phyloP scores from a whole-genome alignment of 2,888 invertebrate genomes.

The Drosophila engyochracea region DNA sequence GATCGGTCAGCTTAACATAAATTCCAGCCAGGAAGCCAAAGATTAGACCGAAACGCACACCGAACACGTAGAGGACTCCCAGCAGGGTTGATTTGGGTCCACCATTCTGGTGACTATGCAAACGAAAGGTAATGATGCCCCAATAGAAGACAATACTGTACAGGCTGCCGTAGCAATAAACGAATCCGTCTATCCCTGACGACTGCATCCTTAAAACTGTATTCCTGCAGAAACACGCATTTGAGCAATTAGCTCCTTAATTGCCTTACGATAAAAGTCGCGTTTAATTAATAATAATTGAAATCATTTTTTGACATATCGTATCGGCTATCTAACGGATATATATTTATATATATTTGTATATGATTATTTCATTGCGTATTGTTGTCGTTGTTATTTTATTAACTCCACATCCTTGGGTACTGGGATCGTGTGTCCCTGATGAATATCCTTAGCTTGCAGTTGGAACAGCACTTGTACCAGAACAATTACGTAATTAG shows the following conservation, averaged over 20 bases:
- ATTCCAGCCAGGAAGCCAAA: constrained; percentile 60
- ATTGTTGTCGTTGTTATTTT: constrained; percentile 1
- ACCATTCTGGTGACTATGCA: constrained; percentile 34
- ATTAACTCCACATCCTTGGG: constrained; percentile 60
- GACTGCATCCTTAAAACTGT: constrained; percentile 25
- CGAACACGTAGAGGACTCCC: constrained; percentile 37
- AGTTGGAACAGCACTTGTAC: constrained; percentile 82
- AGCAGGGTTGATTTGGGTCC: constrained; percentile 42
- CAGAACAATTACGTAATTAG: constrained; percentile 80
- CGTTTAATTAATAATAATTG: constrained; percentile 10
- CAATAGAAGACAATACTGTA: constrained; percentile 63
- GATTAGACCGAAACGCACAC: constrained; percentile 43
- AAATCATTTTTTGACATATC: constrained; percentile 27
- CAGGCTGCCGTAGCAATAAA: constrained; percentile 68
- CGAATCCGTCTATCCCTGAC: constrained; percentile 22
- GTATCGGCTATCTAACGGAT: constrained; percentile 14
- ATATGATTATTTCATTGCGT: background rate
- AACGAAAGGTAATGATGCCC: constrained; percentile 67
- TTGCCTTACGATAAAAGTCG: constrained; percentile 35
- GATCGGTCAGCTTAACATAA: constrained; percentile 57
- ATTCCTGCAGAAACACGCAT: background rate
- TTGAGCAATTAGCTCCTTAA: constrained; percentile 18
- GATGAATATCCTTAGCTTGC: constrained; percentile 51
- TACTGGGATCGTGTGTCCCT: constrained; percentile 16
- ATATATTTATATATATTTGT: background rate